phyloP scores from a whole-genome alignment of 1,140 invertebrate species.

The Thaumatotibia leucotreta region DNA sequence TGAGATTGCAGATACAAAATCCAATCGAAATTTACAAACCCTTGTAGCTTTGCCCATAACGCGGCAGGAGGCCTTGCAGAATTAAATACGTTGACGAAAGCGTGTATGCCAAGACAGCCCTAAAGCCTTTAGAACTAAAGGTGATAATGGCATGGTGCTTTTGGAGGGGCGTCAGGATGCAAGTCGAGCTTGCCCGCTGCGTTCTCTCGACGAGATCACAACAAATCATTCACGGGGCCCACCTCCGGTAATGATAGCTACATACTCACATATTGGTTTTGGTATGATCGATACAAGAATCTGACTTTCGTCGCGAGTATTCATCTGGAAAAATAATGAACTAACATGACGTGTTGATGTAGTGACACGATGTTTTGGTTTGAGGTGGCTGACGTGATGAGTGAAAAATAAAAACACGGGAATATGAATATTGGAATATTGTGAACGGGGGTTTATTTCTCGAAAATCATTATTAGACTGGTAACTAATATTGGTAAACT shows the following conservation, averaged over 20 bases:
- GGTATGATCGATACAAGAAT: conserved; percentile 7
- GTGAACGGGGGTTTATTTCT: too few relatives aligned
- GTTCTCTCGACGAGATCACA: conserved; percentile 64
- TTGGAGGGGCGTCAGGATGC: conserved; percentile 42
- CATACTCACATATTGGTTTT: conserved; percentile 23
- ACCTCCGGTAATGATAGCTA: conserved; percentile 68
- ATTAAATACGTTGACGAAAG: conserved; percentile 50
- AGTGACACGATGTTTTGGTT: conserved; percentile 4
- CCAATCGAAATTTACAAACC: conserved; percentile 68
- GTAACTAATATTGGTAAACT: too few relatives aligned
- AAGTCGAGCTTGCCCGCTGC: conserved; percentile 66
- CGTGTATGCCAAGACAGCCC: conserved; percentile 37
- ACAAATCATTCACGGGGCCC: conserved; percentile 70
- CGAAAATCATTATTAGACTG: too few relatives aligned
- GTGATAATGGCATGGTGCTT: conserved; percentile 29
- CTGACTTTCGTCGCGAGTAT: conserved; percentile 1
- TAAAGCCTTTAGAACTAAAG: conserved; percentile 33
- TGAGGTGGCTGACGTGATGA: conserved; percentile 6
- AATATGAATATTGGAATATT: neutral
- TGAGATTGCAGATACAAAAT: conserved; percentile 68
- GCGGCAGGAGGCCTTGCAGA: conserved; percentile 66
- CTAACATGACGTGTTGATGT: conserved; percentile 4
- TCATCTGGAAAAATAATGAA: conserved; percentile 13
- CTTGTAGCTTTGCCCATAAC: conserved; percentile 65
- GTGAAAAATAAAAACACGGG: neutral